These are phyloP conservation scores for Poecilobothrus nobilitatus DNA, from an alignment of 2,888 invertebrate genomes.

Conservation along the genomic window DNA sequence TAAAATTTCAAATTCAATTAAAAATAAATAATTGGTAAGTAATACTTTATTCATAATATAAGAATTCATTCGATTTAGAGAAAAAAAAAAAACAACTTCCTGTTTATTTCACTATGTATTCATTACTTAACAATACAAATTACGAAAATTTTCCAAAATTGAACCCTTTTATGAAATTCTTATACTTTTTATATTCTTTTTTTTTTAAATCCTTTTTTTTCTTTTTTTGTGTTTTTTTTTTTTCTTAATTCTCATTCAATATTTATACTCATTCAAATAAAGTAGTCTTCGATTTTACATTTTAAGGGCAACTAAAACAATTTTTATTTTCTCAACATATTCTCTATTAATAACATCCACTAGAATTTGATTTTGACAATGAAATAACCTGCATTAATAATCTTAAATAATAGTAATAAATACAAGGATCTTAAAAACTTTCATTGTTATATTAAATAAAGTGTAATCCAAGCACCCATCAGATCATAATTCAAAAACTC, in stretches of 20 bases:
- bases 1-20: no score
- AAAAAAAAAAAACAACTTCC: neutral
- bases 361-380: no score
- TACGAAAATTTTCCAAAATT: neutral
- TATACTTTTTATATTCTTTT: neutral
- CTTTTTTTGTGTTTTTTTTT: no score
- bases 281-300: neutral
- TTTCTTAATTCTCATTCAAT: no score
- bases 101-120: neutral
- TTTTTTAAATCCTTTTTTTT: neutral
- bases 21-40: no score
- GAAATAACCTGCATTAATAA: no score
- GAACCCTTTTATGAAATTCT: neutral
- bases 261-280: no score
- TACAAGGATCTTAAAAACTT: neutral
- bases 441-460: neutral
- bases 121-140: neutral
- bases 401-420: neutral
- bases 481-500: neutral
- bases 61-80: neutral
- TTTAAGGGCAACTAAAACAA: neutral
- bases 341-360: neutral
- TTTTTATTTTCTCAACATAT: neutral
- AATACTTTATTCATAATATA: no score
- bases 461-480: neutral